phyloP scores from a whole-genome alignment of 2,888 invertebrate species.

The Eristalis tenax region DNA sequence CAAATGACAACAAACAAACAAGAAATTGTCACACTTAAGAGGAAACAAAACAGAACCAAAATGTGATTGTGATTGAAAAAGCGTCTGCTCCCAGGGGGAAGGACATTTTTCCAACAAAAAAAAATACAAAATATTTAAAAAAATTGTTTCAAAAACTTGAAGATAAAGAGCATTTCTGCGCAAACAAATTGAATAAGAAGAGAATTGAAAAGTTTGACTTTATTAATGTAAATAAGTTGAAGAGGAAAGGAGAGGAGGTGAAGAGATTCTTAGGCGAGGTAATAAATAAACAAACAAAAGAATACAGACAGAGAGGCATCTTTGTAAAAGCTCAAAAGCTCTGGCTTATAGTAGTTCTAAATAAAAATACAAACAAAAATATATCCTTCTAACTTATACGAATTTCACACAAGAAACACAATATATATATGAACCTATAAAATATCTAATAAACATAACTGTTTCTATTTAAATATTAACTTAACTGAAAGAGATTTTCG shows the following conservation, averaged over 20 bases:
- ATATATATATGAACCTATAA: constrained; percentile 47
- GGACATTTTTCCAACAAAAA: constrained; percentile 65
- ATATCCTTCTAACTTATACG: constrained; percentile 65
- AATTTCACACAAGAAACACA: constrained; percentile 59
- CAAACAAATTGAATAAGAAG: constrained; percentile 29
- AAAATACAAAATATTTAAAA: constrained; percentile 16
- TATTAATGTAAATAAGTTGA: constrained; percentile 65
- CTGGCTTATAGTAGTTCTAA: constrained; percentile 70
- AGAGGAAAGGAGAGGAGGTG: neutral
- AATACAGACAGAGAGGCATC: constrained; percentile 41
- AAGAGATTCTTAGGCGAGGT: constrained; percentile 21
- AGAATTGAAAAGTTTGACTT: constrained; percentile 66
- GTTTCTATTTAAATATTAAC: constrained; percentile 64
- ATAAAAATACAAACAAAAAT: constrained; percentile 42
- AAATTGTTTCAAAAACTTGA: constrained; percentile 58
- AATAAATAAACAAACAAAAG: constrained; percentile 39
- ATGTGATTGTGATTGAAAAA: constrained; percentile 72
- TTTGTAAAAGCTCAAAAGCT: constrained; percentile 70
- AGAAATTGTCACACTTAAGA: constrained; percentile 36
- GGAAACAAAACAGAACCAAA: constrained; percentile 69
- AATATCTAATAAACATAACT: constrained; percentile 50
- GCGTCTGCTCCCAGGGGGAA: constrained; percentile 68
- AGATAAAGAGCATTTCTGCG: constrained; percentile 55
- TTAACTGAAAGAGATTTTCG: constrained; percentile 42
- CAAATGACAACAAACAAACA: constrained; percentile 63